A percentile compares a stretch with the other conserved stretches of the same genome.
Conservation (phyloP, 1,140 invertebrate species). For the Apocrypta bakeri region DNA sequence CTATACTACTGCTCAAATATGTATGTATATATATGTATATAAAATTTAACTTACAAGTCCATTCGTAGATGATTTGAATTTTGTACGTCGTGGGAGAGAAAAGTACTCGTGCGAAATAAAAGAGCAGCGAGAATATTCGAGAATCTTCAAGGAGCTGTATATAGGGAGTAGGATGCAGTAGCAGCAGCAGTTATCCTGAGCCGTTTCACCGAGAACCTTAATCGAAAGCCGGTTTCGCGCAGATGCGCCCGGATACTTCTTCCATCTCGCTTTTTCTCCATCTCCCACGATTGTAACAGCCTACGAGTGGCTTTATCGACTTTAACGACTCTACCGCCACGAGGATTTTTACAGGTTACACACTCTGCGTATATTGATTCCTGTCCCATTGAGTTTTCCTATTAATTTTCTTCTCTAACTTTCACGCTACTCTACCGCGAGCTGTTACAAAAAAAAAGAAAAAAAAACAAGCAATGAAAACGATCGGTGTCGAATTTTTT, state of each 20-base stretch:
- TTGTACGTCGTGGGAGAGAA: not conserved
- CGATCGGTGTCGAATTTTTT: too few relatives aligned
- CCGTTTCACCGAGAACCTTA: slow-evolving; percentile 26
- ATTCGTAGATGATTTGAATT: not conserved
- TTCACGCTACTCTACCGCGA: not conserved
- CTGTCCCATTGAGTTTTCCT: not conserved
- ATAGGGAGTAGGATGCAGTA: slow-evolving; percentile 49
- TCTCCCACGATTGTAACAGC: not conserved
- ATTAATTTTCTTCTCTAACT: not conserved
- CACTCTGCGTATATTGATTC: not conserved
- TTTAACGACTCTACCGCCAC: slow-evolving; percentile 7
- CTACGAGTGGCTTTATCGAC: slow-evolving; percentile 8
- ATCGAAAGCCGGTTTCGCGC: slow-evolving; percentile 40
- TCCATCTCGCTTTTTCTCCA: not conserved
- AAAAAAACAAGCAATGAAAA: too few relatives aligned
- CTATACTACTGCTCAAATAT: too few relatives aligned
- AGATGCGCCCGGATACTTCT: slow-evolving; percentile 31
- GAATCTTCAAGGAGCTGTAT: not conserved
- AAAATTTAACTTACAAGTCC: too few relatives aligned
- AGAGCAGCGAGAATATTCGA: not conserved
- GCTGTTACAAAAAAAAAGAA: not conserved
- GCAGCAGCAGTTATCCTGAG: slow-evolving; percentile 17
- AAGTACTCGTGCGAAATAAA: not conserved
- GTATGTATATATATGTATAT: too few relatives aligned
- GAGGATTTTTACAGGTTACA: not conserved